Evolutionary conservation across 2,113 vertebrate species (phyloP).

Genomic region (Oryzias celebensis): DNA sequence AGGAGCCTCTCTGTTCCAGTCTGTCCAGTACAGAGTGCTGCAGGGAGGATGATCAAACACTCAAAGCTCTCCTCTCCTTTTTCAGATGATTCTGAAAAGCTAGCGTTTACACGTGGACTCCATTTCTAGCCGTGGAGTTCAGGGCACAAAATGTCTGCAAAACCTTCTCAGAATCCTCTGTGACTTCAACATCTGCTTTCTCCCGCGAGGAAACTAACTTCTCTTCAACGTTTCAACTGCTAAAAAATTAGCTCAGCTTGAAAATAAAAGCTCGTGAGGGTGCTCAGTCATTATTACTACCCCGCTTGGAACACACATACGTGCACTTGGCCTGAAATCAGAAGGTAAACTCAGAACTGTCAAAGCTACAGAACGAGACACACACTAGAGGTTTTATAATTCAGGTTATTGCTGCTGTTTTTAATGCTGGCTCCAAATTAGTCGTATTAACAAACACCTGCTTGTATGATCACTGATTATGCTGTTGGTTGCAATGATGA

Average conservation of each 20-base stretch:
- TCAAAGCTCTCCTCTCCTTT: no score
- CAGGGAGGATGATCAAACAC: not conserved
- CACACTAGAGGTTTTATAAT: conserved; percentile 32
- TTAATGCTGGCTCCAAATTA: conserved; percentile 34
- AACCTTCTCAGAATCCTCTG: no score
- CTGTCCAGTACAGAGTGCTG: conserved; percentile 95
- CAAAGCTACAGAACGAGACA: conserved; percentile 34
- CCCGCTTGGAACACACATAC: conserved; percentile 29
- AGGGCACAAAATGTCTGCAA: no score
- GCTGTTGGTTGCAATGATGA: conserved; percentile 50
- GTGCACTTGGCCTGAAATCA: conserved; percentile 16
- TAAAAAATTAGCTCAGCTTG: no score
- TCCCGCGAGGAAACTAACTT: no score
- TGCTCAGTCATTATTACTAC: not conserved
- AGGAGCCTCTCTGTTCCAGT: conserved; percentile 96
- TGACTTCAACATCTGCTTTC: no score
- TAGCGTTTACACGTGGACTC: no score
- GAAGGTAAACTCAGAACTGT: conserved; percentile 36
- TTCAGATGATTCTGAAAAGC: no score
- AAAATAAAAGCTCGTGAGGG: no score
- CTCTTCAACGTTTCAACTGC: no score
- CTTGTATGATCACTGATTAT: conserved; percentile 30
- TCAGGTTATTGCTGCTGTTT: conserved; percentile 29
- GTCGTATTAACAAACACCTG: conserved; percentile 24
- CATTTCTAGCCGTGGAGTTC: no score